Evolutionary conservation across 1,140 invertebrate genomes (phyloP).

Genomic region (Lanistes nyassanus): DNA sequence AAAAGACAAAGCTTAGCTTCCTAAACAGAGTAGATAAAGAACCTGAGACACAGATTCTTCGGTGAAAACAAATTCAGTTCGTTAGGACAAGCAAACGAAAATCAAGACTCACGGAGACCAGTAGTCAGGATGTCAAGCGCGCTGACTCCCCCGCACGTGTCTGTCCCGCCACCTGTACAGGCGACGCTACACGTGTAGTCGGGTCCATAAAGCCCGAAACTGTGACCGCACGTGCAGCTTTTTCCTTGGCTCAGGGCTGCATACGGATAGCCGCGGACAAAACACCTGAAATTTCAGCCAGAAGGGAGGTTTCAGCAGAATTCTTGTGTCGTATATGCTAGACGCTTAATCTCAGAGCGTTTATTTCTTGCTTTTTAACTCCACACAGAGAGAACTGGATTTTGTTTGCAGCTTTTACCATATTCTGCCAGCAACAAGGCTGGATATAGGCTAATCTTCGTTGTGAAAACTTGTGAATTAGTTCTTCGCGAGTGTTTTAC

Average conservation of each 20-base stretch:
- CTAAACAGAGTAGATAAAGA: too few relatives aligned
- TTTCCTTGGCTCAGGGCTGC: background rate
- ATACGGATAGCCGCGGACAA: background rate
- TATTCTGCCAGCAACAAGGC: too few relatives aligned
- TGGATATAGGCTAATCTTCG: too few relatives aligned
- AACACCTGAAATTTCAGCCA: background rate
- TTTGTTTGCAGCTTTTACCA: too few relatives aligned
- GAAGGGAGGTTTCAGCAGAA: background rate
- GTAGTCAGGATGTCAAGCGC: background rate
- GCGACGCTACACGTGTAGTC: background rate
- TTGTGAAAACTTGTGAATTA: too few relatives aligned
- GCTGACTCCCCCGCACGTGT: background rate
- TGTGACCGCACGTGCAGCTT: conserved; percentile 4
- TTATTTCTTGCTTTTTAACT: too few relatives aligned
- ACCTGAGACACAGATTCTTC: background rate
- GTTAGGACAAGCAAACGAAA: background rate
- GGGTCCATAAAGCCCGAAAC: background rate
- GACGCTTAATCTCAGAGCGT: too few relatives aligned
- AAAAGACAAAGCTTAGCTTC: too few relatives aligned
- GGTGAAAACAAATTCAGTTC: background rate
- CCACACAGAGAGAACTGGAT: too few relatives aligned
- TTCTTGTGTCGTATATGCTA: too few relatives aligned
- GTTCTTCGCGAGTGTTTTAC: too few relatives aligned
- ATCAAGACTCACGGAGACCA: background rate
- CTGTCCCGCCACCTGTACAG: background rate